phyloP scores from a whole-genome alignment of 2,797 vertebrate species.

The Crocodylus rhombifer region DNA sequence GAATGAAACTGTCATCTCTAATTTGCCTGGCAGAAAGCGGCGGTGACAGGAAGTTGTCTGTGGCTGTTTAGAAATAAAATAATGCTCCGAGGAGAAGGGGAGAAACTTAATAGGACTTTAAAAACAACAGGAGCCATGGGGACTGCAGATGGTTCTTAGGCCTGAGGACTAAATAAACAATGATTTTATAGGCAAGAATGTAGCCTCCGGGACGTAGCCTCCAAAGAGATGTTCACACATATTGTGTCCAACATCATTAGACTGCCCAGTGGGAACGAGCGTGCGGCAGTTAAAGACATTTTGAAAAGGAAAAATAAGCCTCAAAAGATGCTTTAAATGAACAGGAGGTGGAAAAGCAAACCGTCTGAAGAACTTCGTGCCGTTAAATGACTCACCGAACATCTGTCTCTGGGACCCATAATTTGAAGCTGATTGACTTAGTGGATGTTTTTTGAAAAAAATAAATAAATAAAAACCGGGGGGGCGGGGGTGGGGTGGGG shows the following conservation, averaged over 20 bases:
- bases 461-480: neutral
- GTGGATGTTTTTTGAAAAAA: conserved; percentile 33
- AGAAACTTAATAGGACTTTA: conserved; percentile 85
- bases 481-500: neutral
- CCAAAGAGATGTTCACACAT: conserved; percentile 74
- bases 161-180: conserved; percentile 79
- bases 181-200: conserved; percentile 78
- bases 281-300: conserved; percentile 65
- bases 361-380: conserved; percentile 1
- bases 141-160: conserved; percentile 83
- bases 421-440: conserved; percentile 73
- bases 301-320: conserved; percentile 65
- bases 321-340: conserved; percentile 72
- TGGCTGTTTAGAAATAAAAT: conserved; percentile 83
- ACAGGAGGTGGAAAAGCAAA: conserved; percentile 62
- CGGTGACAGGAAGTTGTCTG: conserved; percentile 68
- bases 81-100: conserved; percentile 81
- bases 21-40: conserved; percentile 61
- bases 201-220: conserved; percentile 79
- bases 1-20: conserved; percentile 78
- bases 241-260: conserved; percentile 85
- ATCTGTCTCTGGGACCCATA: conserved; percentile 68
- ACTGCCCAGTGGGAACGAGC: conserved; percentile 75
- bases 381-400: conserved; percentile 57
- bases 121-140: conserved; percentile 82